Evolutionary conservation across 2,113 vertebrate species (phyloP).

Genomic region (Pluvianellus socialis): DNA sequence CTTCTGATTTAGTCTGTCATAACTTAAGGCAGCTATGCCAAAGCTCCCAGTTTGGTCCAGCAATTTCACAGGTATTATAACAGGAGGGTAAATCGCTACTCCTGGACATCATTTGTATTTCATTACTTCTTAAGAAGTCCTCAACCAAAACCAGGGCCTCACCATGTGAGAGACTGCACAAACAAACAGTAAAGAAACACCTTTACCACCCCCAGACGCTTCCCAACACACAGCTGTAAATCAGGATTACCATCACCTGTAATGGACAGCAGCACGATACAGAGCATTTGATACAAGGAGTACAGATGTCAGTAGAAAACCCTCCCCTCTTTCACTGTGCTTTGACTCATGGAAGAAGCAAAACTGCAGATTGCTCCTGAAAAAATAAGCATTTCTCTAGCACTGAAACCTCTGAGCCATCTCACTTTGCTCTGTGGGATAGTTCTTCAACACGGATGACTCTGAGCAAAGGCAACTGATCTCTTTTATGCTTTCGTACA

Average conservation of each 20-base stretch:
- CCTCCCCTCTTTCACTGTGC: not conserved
- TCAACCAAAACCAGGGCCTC: not conserved
- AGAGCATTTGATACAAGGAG: not conserved
- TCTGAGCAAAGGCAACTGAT: not conserved
- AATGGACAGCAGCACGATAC: not conserved
- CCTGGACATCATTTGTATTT: slow-evolving; percentile 8
- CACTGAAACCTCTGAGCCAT: not conserved
- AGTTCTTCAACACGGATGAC: not conserved
- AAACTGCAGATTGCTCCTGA: not conserved
- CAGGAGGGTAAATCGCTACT: not conserved
- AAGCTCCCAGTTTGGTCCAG: slow-evolving; percentile 14
- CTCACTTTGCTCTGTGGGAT: not conserved
- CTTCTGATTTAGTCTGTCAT: slow-evolving; percentile 17
- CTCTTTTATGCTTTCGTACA: not conserved
- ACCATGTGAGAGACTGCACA: not conserved
- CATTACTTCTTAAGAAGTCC: not conserved
- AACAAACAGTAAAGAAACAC: not conserved
- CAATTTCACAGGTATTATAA: slow-evolving; percentile 57
- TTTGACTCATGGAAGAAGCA: not conserved
- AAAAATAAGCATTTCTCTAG: not conserved
- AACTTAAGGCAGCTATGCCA: slow-evolving; percentile 43
- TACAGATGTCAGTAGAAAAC: not conserved
- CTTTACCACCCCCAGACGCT: not conserved
- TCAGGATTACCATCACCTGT: not conserved
- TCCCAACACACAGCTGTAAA: not conserved